Evolutionary conservation across 2,888 invertebrate species (phyloP), one percentile per base, ranked within the genome.

Genomic region (Ichneumon xanthorius): DNA sequence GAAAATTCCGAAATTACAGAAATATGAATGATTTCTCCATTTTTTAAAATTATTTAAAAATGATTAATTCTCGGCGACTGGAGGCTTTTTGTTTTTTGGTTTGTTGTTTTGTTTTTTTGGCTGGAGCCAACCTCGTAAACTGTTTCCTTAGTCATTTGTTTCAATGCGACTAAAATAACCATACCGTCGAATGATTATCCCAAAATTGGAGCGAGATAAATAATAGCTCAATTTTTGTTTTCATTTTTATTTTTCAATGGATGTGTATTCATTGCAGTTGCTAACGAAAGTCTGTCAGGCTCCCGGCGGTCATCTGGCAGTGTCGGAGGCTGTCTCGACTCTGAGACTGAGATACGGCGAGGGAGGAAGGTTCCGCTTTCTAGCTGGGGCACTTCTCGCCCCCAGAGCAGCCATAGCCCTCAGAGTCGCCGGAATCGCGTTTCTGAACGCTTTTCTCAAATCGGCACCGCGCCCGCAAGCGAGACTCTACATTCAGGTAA

Each of bases 271-370:
- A 76, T 92, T 95, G 1, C 95, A 98, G 97, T 95, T 99, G 65
- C 95, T 99, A 88, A 97, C 98, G 70, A 96, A 97, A 92, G 96
- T 97, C 22, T 98, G 98, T 93, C 97, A 97, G 89, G 95, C 96
- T 16, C 95, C 96, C 9, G 96, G 95, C 79, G 98, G 98, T 0
- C 98, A 98, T 94, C 96, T 96, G 55, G 96, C 97, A 87, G 97
- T 99, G 19, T 97, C 98, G 0, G 99, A 99, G 93, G 98, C 99
- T 0, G 95, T 99, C 88, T 98, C 98, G 0, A 98, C 98, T 0
- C 95, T 99, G 76, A 95, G 98, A 53, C 95, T 99, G 6, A 96
- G 98, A 83, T 98, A 97, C 92, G 98, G 98, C 4, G 99, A 99
- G 93, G 98, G 98, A 0, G 98, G 98, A 6, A 96, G 98, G 92